Conservation (phyloP, 2,797 vertebrate species). For the Mormyrops boulengeri region DNA sequence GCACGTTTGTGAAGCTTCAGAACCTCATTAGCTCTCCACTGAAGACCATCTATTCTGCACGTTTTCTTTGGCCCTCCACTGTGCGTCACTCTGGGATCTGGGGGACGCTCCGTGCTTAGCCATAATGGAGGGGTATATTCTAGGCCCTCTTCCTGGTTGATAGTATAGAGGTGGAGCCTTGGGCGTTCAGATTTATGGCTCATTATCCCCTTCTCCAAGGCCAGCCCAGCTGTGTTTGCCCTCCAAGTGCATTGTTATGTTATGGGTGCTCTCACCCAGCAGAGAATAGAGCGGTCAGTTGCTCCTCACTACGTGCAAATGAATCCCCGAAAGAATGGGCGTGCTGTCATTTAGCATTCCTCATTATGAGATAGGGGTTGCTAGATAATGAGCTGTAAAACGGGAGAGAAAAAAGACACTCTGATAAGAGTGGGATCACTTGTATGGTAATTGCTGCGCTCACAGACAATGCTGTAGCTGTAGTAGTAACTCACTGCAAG, state of each 20-base stretch:
- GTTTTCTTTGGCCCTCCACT: not conserved
- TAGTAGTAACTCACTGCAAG: conserved; percentile 45
- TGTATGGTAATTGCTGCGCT: conserved; percentile 42
- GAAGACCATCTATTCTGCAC: not conserved
- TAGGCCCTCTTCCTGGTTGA: conserved; percentile 18
- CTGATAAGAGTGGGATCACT: conserved; percentile 52
- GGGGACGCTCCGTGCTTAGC: not conserved
- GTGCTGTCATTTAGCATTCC: conserved; percentile 44
- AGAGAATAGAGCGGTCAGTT: conserved; percentile 27
- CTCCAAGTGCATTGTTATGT: conserved; percentile 67
- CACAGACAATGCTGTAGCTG: conserved; percentile 43
- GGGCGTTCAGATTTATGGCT: conserved; percentile 59
- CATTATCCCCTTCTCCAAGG: conserved; percentile 62
- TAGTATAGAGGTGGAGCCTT: conserved; percentile 28
- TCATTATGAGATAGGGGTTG: conserved; percentile 30
- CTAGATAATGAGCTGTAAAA: conserved; percentile 48
- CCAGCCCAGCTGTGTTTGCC: conserved; percentile 74
- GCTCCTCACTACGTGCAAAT: conserved; percentile 51
- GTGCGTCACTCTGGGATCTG: not conserved
- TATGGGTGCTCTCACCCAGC: conserved; percentile 42
- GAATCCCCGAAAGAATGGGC: conserved; percentile 48
- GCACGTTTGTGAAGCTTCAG: not conserved
- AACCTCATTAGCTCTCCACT: not conserved
- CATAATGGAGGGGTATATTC: conserved; percentile 12
- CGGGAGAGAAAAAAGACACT: conserved; percentile 43